Evolutionary conservation across 2,888 invertebrate species (phyloP).

Genomic region (Scelioninae gen. 1): DNA sequence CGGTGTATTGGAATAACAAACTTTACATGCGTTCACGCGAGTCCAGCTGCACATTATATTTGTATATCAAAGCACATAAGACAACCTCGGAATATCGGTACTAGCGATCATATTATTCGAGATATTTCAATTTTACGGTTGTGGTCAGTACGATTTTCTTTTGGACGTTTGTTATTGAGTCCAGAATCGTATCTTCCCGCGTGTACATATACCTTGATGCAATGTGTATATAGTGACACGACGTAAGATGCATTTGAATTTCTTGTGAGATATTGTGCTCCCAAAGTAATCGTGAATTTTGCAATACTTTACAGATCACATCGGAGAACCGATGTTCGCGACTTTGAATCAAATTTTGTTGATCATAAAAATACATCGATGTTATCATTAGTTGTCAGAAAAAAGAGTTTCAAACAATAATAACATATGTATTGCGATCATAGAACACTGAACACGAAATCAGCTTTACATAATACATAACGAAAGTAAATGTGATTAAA

Average conservation of each 20-base stretch:
- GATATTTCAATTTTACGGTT: conserved; percentile 39
- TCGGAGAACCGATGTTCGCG: conserved; percentile 1
- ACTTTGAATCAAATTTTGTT: conserved; percentile 7
- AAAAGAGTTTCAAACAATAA: conserved; percentile 2
- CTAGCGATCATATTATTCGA: conserved; percentile 25
- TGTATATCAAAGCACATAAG: conserved; percentile 36
- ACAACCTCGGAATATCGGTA: conserved; percentile 16
- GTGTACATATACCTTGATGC: conserved; percentile 49
- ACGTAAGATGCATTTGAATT: conserved; percentile 53
- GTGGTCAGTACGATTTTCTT: conserved; percentile 48
- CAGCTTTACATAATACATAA: conserved; percentile 21
- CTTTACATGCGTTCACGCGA: conserved; percentile 44
- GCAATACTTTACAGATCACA: conserved; percentile 4
- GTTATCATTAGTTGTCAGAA: neutral
- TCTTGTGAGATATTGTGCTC: conserved; percentile 17
- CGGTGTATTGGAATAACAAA: conserved; percentile 61
- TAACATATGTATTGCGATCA: neutral
- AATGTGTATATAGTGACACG: conserved; percentile 38
- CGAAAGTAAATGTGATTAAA: conserved; percentile 34
- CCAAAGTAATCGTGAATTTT: conserved; percentile 20
- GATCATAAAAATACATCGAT: conserved; percentile 14
- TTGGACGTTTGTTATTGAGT: conserved; percentile 40
- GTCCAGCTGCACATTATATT: conserved; percentile 36
- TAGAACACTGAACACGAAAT: neutral
- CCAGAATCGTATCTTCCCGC: conserved; percentile 31